Evolutionary conservation across 2,113 vertebrate genomes (phyloP), one percentile per base, ranked within the genome.

Genomic region (Dascyllus trimaculatus): DNA sequence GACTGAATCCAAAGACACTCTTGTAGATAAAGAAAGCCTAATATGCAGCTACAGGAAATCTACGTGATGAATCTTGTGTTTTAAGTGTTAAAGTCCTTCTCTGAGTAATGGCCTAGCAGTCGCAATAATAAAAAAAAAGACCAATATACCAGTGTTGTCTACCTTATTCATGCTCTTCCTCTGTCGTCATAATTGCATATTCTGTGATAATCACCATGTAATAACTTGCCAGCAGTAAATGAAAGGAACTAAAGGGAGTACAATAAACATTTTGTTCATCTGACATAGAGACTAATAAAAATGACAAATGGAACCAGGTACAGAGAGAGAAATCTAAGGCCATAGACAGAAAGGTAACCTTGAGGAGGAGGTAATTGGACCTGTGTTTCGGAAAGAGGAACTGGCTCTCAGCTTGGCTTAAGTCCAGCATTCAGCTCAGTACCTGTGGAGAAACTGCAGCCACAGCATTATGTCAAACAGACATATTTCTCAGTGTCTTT

Each of bases 71-170:
- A 29, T 64, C 51, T 32, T 63, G 25, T 56, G 18, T 69, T 67
- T 56, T 46, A 62, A 40, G 87, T 81, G 81, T 90, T 93, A 62
- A 80, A 65, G 57, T 75, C 5, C 25, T 70, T 60, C 75, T 84
- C 80, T 93, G 87, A 90, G 89, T 67, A 68, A 93, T 91, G 86
- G 92, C 93, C 89, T 92, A 93, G 94, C 91, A 94, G 90, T 93
- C 93, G 92, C 79, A 87, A 91, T 83, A 90, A 64, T 84, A 52
- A 29, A 84, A 90, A 86, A 90, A 89, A 90, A 29, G n/a, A n/a
- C n/a, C 91, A 92, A 94, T 87, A 90, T 14, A 59, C 56, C 92
- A 92, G 95, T 94, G 94, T 82, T 93, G 82, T 88, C 81, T 91
- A 95, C 94, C 91, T 90, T 83, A 84, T 84, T 88, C 88, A 89